These are phyloP conservation scores for Tenualosa thibaudeaui DNA, from an alignment of 2,797 vertebrate genomes.

Conservation along the genomic window DNA sequence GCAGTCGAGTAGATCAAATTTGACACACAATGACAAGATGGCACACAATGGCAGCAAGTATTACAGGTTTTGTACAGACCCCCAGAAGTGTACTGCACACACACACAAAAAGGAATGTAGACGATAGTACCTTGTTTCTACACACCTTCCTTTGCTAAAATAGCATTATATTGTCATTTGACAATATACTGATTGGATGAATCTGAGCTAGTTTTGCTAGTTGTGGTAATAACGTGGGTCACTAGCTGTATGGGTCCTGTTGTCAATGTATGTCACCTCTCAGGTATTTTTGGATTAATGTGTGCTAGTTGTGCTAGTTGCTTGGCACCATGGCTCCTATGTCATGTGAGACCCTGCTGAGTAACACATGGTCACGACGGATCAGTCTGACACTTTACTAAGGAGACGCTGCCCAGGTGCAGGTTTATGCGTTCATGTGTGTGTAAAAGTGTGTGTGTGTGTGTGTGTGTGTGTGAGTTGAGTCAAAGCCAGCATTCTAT, in stretches of 20 bases:
- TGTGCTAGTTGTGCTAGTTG: not conserved
- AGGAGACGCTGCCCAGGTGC: not conserved
- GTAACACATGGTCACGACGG: not conserved
- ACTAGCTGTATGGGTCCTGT: not conserved
- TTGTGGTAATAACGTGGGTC: not conserved
- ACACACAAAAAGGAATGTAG: not conserved
- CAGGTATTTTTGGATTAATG: not conserved
- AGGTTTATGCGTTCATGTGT: not conserved
- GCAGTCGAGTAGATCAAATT: not conserved
- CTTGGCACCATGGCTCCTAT: not conserved
- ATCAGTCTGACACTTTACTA: not conserved
- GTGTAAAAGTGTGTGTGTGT: conserved; percentile 1
- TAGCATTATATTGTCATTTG: not conserved
- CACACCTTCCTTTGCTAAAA: too few relatives aligned
- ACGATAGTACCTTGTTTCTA: too few relatives aligned
- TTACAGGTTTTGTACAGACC: not conserved
- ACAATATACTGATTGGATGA: not conserved
- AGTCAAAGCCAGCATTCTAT: too few relatives aligned
- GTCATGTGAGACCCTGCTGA: not conserved
- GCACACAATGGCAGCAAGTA: not conserved
- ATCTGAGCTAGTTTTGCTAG: not conserved
- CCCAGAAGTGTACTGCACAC: not conserved
- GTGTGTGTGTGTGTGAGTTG: conserved; percentile 9
- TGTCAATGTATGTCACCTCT: not conserved
- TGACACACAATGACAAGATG: not conserved